Evolutionary conservation across 1,140 invertebrate genomes (phyloP), one percentile per base, ranked within the genome.

Genomic region (Apis cerana): DNA sequence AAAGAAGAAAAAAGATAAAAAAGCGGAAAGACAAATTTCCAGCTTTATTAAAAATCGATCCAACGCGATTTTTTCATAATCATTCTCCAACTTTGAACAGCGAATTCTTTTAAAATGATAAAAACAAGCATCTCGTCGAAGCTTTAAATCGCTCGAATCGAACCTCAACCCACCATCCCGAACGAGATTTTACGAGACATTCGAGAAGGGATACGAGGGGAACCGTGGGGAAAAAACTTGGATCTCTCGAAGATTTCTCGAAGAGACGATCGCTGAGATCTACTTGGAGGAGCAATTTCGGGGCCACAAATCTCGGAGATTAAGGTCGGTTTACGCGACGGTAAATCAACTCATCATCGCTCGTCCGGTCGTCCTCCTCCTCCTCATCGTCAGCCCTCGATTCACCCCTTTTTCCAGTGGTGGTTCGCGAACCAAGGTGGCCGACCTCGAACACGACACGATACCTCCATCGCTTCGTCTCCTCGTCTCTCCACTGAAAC

Each of bases 321-420:
- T 90, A 90, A 90, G 85, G 77, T 56, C 83, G 77, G 86, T 91
- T 91, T 91, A 88, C 86, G 87, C 84, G 75, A 17, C 75, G 65
- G 83, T 90, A 89, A 91, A 91, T 90, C 88, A 86, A 85, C 84
- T 88, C 85, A 80, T 88, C 87, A 75, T 84, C 85, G 74, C 33
- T 21, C 23, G 69, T 69, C 70, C n/a, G 75, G 78, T 79, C 75
- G 76, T 43, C 5, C 5, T 43, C 33, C 33, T 43, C 5, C 33
- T 43, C 33, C 5, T 48, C 59, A 54, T 86, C 75, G 48, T 23
- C 71, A 48, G 69, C 52, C 33, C 50, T 19, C 33, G 52, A 81
- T 58, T 67, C 50, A 52, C 43, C 71, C 52, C 23, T 59, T 59
- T 68, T 81, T 81, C 62, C 17, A 48, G 4, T 43, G 17, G 19